A percentile compares a stretch with the other conserved stretches of the same genome.
Evolutionary conservation across 1,140 invertebrate genomes (phyloP).

Genomic region (Frieseomelitta varia): DNA sequence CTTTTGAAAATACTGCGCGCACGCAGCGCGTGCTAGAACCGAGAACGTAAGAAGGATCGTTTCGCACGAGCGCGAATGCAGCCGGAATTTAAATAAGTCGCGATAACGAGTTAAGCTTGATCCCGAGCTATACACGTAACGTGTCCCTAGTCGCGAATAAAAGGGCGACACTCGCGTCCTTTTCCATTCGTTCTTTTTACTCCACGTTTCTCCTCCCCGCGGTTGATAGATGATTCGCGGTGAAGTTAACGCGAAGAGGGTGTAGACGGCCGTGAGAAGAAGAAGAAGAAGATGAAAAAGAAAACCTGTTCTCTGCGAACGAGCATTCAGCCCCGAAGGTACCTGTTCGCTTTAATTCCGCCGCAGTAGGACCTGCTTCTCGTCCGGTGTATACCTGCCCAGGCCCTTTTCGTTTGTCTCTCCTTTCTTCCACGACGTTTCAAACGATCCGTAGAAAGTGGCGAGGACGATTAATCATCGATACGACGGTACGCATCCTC

Average conservation of each 20-base stretch:
- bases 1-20: neutral
- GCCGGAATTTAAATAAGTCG: neutral
- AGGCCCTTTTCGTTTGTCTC: conserved; percentile 7
- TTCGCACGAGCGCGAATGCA: neutral
- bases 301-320: conserved; percentile 76
- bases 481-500: neutral
- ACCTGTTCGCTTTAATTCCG: conserved; percentile 77
- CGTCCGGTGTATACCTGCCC: conserved; percentile 30
- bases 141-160: conserved; percentile 18
- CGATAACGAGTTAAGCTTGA: neutral
- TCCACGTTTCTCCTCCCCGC: conserved; percentile 7
- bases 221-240: neutral
- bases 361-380: conserved; percentile 73
- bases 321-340: conserved; percentile 69
- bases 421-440: neutral
- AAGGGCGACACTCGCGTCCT: neutral
- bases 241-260: conserved; percentile 63
- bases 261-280: conserved; percentile 63
- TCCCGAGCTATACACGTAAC: neutral
- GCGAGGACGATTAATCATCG: conserved; percentile 33
- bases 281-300: conserved; percentile 67
- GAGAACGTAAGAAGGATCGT: neutral
- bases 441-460: conserved; percentile 7
- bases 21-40: neutral
- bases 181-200: neutral